phyloP scores from a whole-genome alignment of 2,888 invertebrate species.

The Gastracanthus pulcherrimus region DNA sequence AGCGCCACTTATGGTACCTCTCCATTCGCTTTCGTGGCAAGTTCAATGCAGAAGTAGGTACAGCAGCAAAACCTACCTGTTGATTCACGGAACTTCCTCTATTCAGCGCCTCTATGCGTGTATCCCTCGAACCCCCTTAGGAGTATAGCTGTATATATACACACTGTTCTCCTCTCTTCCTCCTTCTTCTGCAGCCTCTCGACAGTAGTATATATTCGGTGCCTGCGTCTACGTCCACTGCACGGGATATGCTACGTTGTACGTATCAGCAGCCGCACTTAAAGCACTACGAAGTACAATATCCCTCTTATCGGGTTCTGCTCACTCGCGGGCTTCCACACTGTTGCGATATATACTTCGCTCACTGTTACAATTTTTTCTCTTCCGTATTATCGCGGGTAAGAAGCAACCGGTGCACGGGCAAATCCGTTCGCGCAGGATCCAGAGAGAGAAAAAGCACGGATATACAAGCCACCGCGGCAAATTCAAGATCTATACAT shows the following conservation, averaged over 20 bases:
- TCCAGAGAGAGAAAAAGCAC: too few relatives aligned
- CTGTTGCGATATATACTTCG: too few relatives aligned
- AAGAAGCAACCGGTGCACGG: too few relatives aligned
- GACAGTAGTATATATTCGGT: too few relatives aligned
- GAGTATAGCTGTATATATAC: background rate
- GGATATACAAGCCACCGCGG: too few relatives aligned
- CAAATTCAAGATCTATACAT: too few relatives aligned
- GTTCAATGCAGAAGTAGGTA: too few relatives aligned
- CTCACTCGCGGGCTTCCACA: conserved; percentile 1
- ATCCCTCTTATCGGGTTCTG: conserved; percentile 9
- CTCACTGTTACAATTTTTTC: too few relatives aligned
- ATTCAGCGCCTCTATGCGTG: conserved; percentile 41
- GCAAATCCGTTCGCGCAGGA: too few relatives aligned
- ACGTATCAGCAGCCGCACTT: background rate
- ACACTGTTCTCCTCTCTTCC: background rate
- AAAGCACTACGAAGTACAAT: background rate
- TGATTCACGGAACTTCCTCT: conserved; percentile 64
- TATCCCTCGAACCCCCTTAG: background rate
- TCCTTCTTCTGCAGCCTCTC: background rate
- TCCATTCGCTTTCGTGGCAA: too few relatives aligned
- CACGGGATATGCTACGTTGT: background rate
- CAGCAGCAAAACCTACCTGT: conserved; percentile 68
- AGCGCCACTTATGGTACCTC: background rate
- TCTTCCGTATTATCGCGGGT: too few relatives aligned
- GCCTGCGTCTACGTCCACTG: background rate